Conservation (phyloP, 2,113 vertebrate genomes). For the Conger conger region DNA sequence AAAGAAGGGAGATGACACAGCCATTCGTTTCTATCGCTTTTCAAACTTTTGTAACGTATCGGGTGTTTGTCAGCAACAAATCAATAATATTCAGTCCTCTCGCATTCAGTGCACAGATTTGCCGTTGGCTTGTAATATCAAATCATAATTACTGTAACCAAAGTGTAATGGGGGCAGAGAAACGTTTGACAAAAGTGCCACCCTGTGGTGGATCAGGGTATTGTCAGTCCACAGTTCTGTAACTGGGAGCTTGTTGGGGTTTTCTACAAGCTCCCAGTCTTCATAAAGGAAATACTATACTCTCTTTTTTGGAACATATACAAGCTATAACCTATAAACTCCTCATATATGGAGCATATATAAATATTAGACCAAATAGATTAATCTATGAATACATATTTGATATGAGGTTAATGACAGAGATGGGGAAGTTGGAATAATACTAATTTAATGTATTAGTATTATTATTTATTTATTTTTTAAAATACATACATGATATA, state of each 20-base stretch:
- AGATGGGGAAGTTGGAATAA: background rate
- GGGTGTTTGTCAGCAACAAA: background rate
- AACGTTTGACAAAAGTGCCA: conserved; percentile 48
- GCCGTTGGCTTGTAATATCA: background rate
- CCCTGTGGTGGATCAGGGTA: conserved; percentile 51
- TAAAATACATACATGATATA: background rate
- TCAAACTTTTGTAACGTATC: background rate
- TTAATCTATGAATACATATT: conserved; percentile 50
- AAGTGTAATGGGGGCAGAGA: conserved; percentile 38
- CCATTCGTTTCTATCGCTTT: conserved; percentile 4
- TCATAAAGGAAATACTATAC: background rate
- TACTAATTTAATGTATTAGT: background rate
- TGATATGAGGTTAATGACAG: conserved; percentile 47
- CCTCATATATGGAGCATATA: background rate
- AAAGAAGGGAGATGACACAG: background rate
- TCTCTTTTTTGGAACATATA: background rate
- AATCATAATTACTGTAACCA: background rate
- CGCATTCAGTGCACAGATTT: background rate
- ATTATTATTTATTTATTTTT: background rate
- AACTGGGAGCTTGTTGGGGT: background rate
- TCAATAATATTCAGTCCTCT: background rate
- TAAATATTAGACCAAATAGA: conserved; percentile 23
- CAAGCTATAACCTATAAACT: background rate
- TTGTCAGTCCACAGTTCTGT: conserved; percentile 45
- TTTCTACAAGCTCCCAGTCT: too few species aligned